Evolutionary conservation across 2,113 vertebrate genomes (phyloP).

Genomic region (Caretta caretta): DNA sequence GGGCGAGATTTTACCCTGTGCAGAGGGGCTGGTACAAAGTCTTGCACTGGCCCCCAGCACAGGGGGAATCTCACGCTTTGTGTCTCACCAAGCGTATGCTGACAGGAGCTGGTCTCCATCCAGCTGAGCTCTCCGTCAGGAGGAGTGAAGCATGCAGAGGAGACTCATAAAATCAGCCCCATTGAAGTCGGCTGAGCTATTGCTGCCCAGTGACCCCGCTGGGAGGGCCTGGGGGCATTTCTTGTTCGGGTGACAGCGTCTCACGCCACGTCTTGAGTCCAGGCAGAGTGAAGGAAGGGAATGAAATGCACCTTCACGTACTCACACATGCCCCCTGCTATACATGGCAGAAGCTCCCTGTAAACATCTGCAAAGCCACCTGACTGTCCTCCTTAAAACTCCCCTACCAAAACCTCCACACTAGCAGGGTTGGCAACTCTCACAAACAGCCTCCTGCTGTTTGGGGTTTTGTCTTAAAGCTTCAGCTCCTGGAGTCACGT

Average conservation of each 20-base stretch:
- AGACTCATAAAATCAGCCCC: background rate
- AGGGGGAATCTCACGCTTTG: too few species aligned
- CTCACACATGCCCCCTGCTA: background rate
- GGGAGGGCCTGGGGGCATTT: background rate
- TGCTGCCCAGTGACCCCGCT: background rate
- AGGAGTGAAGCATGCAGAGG: too few species aligned
- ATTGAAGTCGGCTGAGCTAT: background rate
- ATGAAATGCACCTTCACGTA: background rate
- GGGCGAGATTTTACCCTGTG: too few species aligned
- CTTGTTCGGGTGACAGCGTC: too few species aligned
- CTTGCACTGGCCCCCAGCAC: too few species aligned
- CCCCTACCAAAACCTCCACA: background rate
- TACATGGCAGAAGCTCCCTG: too few species aligned
- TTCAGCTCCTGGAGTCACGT: background rate
- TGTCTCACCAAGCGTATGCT: too few species aligned
- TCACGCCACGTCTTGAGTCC: too few species aligned
- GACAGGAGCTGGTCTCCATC: too few species aligned
- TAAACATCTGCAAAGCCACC: background rate
- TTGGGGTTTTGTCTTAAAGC: background rate
- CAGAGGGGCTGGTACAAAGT: too few species aligned
- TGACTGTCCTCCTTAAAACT: background rate
- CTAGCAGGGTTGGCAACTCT: background rate
- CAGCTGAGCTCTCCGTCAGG: too few species aligned
- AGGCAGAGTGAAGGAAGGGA: too few species aligned
- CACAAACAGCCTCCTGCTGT: background rate